A percentile compares a stretch with the other conserved stretches of the same genome.
Conservation (phyloP, 2,888 invertebrate species). For the Agriopis marginaria region DNA sequence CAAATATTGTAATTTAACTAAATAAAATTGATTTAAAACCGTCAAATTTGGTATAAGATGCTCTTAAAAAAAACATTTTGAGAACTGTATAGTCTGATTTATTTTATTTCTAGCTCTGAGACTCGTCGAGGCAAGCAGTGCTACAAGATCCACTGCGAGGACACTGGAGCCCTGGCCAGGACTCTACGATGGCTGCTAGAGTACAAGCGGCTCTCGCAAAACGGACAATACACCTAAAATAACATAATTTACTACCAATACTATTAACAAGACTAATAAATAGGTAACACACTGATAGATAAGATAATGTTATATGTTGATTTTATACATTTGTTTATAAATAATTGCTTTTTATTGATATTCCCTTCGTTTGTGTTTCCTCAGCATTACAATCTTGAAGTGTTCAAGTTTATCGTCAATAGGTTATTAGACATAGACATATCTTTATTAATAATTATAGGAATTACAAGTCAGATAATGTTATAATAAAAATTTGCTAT, state of each 20-base stretch:
- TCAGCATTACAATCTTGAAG: not conserved
- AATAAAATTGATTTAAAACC: too few relatives aligned
- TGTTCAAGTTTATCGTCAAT: too few relatives aligned
- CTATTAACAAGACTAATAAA: not conserved
- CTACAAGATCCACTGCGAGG: conserved; percentile 71
- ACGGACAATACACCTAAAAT: conserved; percentile 26
- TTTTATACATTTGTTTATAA: conserved; percentile 6
- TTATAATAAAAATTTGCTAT: too few relatives aligned
- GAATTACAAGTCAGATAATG: too few relatives aligned
- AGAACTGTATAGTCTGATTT: not conserved
- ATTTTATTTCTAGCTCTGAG: conserved; percentile 10
- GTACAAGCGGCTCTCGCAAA: conserved; percentile 46
- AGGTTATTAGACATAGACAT: too few relatives aligned
- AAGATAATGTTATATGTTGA: not conserved
- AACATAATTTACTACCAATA: not conserved
- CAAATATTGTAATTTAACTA: too few relatives aligned
- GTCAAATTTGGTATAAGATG: too few relatives aligned
- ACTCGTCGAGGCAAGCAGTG: conserved; percentile 59
- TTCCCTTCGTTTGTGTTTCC: not conserved
- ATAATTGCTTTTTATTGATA: not conserved
- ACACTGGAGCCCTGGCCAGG: conserved; percentile 61
- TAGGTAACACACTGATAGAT: too few relatives aligned
- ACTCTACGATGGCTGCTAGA: conserved; percentile 68
- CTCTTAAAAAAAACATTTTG: too few relatives aligned
- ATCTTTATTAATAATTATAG: too few relatives aligned